These are phyloP conservation scores for Linyphia triangularis DNA, from an alignment of 2,888 invertebrate species.

Conservation along the genomic window DNA sequence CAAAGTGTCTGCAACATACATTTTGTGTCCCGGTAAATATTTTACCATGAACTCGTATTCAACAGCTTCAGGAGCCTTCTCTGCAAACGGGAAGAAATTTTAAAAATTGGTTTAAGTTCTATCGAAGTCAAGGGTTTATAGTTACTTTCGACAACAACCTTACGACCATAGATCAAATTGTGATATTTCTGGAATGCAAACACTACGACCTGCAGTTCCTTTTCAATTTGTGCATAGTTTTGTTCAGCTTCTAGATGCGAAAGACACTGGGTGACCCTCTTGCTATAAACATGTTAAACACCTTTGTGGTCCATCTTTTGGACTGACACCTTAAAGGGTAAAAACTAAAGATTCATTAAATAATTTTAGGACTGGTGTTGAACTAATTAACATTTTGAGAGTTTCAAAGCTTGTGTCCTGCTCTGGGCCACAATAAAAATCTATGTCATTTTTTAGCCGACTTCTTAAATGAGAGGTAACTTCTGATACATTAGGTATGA, in stretches of 20 bases:
- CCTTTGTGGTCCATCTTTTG: slow-evolving; percentile 33
- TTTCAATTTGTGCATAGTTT: slow-evolving; percentile 50
- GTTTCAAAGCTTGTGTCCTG: neutral
- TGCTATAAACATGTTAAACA: slow-evolving; percentile 4
- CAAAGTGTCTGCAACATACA: slow-evolving; percentile 31
- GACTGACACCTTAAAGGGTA: slow-evolving; percentile 44
- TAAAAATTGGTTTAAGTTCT: neutral
- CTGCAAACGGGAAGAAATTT: neutral
- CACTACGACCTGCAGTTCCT: slow-evolving; percentile 20
- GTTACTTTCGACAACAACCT: slow-evolving; percentile 21
- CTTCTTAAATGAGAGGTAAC: slow-evolving; percentile 9
- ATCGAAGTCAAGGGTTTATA: slow-evolving; percentile 13
- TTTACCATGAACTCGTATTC: neutral
- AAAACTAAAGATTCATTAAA: neutral
- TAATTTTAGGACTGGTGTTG: slow-evolving; percentile 1
- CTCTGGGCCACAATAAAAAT: neutral
- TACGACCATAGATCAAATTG: slow-evolving; percentile 20
- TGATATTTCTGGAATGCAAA: slow-evolving; percentile 28
- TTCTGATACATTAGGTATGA: slow-evolving; percentile 27
- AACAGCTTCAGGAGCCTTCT: slow-evolving; percentile 21
- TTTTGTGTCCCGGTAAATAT: slow-evolving; percentile 8
- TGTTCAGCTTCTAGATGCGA: slow-evolving; percentile 43
- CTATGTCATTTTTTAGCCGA: neutral
- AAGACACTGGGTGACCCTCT: slow-evolving; percentile 10
- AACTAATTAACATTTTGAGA: neutral